These are phyloP conservation scores for Augochlora pura DNA, from an alignment of 1,140 invertebrate species.

Conservation along the genomic window DNA sequence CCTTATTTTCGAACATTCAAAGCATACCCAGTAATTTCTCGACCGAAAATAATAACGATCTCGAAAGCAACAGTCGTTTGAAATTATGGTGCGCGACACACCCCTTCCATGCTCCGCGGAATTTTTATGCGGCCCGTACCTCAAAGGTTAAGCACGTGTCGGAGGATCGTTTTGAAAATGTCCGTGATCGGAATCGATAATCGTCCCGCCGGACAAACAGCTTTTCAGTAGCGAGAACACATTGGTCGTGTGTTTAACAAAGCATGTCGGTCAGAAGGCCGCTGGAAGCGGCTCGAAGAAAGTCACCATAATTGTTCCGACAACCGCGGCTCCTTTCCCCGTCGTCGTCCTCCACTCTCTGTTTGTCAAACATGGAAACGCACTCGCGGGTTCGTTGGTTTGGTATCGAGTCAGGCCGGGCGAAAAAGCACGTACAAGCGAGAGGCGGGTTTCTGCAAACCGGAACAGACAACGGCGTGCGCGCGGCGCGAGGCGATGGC, in stretches of 20 bases:
- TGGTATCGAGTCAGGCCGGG: not conserved
- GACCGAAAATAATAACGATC: no score
- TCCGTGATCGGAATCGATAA: no score
- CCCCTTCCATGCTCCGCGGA: no score
- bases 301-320: not conserved
- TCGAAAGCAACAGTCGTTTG: no score
- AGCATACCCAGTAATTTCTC: no score
- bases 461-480: slow-evolving; percentile 1
- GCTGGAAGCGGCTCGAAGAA: not conserved
- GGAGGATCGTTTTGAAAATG: no score
- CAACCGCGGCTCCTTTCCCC: not conserved
- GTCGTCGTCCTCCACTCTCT: not conserved
- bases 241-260: not conserved
- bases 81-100: no score
- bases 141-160: no score
- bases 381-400: slow-evolving; percentile 9
- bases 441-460: not conserved
- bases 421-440: not conserved
- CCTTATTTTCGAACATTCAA: no score
- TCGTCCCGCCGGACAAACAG: no score
- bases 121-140: no score
- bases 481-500: not conserved
- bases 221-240: not conserved
- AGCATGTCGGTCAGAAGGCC: not conserved
- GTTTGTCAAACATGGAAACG: slow-evolving; percentile 18